Evolutionary conservation across 2,888 invertebrate species (phyloP).

Genomic region (Hypselothyrea guttata): DNA sequence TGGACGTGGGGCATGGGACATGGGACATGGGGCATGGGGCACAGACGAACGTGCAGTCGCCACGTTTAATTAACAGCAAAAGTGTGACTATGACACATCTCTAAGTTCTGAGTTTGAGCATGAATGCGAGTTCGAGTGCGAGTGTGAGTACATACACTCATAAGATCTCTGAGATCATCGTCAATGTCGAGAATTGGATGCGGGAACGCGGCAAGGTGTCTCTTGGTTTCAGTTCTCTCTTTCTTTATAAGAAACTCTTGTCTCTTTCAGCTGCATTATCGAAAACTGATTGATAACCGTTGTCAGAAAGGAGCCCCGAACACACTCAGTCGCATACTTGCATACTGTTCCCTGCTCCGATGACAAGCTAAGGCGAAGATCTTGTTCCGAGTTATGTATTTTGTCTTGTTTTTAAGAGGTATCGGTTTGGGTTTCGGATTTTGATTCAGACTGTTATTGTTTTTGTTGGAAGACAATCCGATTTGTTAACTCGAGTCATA

Average conservation of each 20-base stretch:
- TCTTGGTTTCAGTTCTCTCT: constrained; percentile 13
- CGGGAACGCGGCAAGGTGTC: constrained; percentile 39
- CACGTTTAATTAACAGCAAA: constrained; percentile 75
- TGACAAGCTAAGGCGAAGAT: constrained; percentile 56
- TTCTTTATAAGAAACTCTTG: constrained; percentile 67
- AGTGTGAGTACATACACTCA: constrained; percentile 1
- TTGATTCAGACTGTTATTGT: constrained; percentile 24
- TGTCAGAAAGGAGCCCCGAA: constrained; percentile 65
- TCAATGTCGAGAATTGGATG: constrained; percentile 11
- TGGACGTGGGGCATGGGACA: constrained; percentile 26
- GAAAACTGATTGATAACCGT: constrained; percentile 81
- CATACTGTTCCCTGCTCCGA: constrained; percentile 22
- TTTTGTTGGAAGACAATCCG: constrained; percentile 58
- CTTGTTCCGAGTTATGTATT: constrained; percentile 66
- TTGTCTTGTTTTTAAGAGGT: constrained; percentile 56
- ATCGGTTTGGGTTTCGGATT: constrained; percentile 43
- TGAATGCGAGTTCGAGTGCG: background rate
- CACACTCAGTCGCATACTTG: constrained; percentile 33
- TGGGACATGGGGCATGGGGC: constrained; percentile 16
- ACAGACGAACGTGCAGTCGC: constrained; percentile 45
- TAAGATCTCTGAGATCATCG: constrained; percentile 48
- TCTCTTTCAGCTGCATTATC: constrained; percentile 74
- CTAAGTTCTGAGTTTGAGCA: constrained; percentile 3
- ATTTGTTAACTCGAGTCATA: constrained; percentile 73
- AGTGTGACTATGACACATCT: constrained; percentile 74